Evolutionary conservation across 1,140 invertebrate genomes (phyloP).

Genomic region (Meloidogyne exigua): DNA sequence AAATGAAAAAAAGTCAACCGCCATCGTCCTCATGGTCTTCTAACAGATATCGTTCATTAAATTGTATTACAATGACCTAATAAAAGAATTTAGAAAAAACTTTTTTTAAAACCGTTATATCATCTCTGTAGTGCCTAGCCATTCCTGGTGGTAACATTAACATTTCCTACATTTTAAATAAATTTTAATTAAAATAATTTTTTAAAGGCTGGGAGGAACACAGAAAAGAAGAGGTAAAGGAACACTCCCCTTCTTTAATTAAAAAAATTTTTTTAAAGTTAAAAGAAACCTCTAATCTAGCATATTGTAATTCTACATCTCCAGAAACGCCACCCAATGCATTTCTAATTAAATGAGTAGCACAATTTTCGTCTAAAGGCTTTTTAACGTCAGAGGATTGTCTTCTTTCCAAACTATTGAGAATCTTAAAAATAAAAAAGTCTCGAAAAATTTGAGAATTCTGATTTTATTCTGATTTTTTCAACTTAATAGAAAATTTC

Average conservation of each 20-base stretch:
- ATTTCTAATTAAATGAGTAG: conserved; percentile 61
- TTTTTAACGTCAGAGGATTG: conserved; percentile 54
- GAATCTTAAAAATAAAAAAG: conserved; percentile 41
- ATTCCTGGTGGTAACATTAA: conserved; percentile 56
- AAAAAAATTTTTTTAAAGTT: background rate
- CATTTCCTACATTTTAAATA: conserved; percentile 26
- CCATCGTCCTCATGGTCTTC: conserved; percentile 25
- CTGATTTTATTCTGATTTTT: background rate
- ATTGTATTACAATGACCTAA: conserved; percentile 41
- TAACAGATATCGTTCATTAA: conserved; percentile 49
- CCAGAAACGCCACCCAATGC: conserved; percentile 59
- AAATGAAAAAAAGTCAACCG: background rate
- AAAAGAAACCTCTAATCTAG: conserved; percentile 37
- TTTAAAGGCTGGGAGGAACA: too few species aligned
- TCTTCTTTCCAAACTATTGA: conserved; percentile 44
- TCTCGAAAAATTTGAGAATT: background rate
- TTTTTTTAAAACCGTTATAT: conserved; percentile 54
- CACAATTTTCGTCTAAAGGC: conserved; percentile 60
- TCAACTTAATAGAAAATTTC: background rate
- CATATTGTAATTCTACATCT: conserved; percentile 58
- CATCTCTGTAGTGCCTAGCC: conserved; percentile 55
- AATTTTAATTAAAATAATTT: too few species aligned
- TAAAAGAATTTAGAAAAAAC: background rate
- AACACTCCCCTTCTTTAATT: too few species aligned
- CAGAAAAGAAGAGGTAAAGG: background rate